Evolutionary conservation across 1,140 invertebrate species (phyloP).

Genomic region (Calliopsis andreniformis): DNA sequence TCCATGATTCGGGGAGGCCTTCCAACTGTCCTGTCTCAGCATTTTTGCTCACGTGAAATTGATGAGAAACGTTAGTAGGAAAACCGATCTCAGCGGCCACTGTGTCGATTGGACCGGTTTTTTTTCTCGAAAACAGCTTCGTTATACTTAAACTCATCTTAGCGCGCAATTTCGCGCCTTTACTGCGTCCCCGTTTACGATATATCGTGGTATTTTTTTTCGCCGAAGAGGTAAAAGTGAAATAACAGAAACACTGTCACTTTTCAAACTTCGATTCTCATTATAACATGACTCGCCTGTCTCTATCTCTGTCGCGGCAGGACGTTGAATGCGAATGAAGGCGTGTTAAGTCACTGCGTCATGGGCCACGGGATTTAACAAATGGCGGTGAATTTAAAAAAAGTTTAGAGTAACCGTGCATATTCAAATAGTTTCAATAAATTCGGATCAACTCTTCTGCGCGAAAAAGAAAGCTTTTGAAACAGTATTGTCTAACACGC

Average conservation of each 20-base stretch:
- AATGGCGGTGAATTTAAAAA: slow-evolving; percentile 21
- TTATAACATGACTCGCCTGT: slow-evolving; percentile 27
- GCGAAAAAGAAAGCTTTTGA: too few relatives aligned
- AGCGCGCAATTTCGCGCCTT: slow-evolving; percentile 29
- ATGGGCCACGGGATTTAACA: not conserved
- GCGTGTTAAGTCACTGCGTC: not conserved
- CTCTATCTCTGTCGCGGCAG: not conserved
- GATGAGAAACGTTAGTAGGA: slow-evolving; percentile 89
- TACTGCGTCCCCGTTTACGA: not conserved
- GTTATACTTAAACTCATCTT: slow-evolving; percentile 78
- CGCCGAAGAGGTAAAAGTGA: not conserved
- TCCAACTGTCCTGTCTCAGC: slow-evolving; percentile 89
- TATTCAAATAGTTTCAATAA: not conserved
- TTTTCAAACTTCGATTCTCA: slow-evolving; percentile 22
- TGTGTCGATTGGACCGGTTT: slow-evolving; percentile 61
- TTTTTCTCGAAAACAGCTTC: slow-evolving; percentile 79
- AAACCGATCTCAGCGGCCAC: slow-evolving; percentile 86
- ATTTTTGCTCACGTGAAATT: slow-evolving; percentile 91
- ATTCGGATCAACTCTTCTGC: too few relatives aligned
- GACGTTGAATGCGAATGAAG: slow-evolving; percentile 8
- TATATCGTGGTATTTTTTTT: not conserved
- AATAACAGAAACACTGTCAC: not conserved
- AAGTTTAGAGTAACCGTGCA: not conserved
- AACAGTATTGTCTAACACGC: too few relatives aligned
- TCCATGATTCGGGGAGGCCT: slow-evolving; percentile 90